phyloP scores from a whole-genome alignment of 2,113 vertebrate species.

The Sorex araneus region DNA sequence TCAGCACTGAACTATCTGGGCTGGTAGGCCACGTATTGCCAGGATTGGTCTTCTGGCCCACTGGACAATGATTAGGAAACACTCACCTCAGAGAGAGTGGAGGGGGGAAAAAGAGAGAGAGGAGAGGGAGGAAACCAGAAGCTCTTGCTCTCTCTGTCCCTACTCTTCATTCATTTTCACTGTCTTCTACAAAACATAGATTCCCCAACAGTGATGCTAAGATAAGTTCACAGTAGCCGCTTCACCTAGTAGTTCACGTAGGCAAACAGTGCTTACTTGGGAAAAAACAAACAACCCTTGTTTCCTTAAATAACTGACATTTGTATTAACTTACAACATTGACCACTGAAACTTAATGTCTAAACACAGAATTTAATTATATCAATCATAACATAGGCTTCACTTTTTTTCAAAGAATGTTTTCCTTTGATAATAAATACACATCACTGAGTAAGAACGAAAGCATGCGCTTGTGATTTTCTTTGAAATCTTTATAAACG shows the following conservation, averaged over 20 bases:
- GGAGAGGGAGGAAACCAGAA: background rate
- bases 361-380: constrained; percentile 3
- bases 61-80: too few species aligned
- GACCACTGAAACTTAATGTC: constrained; percentile 3
- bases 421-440: constrained; percentile 2
- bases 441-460: constrained; percentile 53
- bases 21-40: too few species aligned
- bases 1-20: too few species aligned
- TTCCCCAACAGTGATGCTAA: background rate
- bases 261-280: background rate
- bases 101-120: too few species aligned
- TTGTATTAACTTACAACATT: constrained; percentile 66
- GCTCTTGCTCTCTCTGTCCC: background rate
- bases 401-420: background rate
- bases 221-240: background rate
- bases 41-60: too few species aligned
- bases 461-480: constrained; percentile 11
- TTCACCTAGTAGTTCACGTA: background rate
- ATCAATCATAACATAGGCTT: background rate
- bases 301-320: constrained; percentile 55
- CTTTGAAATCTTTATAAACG: background rate
- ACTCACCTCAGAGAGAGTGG: too few species aligned
- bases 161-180: background rate
- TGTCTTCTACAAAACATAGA: background rate
- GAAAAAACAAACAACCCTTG: background rate